Percentiles rank a stretch among this genome's conserved stretches.
Conservation (phyloP, 1,140 invertebrate genomes). For the Drosophila lacteicornis region DNA sequence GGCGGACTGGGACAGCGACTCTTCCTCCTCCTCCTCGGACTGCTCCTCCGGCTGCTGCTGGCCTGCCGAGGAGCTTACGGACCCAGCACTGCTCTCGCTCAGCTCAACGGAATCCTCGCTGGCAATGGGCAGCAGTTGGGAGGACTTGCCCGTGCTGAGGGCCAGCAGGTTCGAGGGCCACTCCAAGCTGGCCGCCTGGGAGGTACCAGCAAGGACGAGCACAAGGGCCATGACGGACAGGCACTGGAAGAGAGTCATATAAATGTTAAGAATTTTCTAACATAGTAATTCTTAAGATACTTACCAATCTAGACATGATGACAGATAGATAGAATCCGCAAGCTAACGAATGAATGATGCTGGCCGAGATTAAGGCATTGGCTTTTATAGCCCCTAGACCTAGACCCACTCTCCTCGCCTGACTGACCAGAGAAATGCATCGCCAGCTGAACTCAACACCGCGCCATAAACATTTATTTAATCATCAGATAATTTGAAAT, state of each 20-base stretch:
- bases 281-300: background rate
- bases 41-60: slow-evolving; percentile 22
- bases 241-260: slow-evolving; percentile 13
- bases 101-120: slow-evolving; percentile 60
- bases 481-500: slow-evolving; percentile 56
- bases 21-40: slow-evolving; percentile 29
- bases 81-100: slow-evolving; percentile 29
- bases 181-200: slow-evolving; percentile 46
- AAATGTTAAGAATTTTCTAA: no score
- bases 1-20: slow-evolving; percentile 9
- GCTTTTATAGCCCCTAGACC: slow-evolving; percentile 56
- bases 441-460: slow-evolving; percentile 24
- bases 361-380: background rate
- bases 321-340: slow-evolving; percentile 1
- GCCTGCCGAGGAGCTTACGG: slow-evolving; percentile 4
- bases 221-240: slow-evolving; percentile 47
- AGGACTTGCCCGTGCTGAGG: slow-evolving; percentile 58
- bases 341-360: slow-evolving; percentile 59
- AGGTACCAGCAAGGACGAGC: slow-evolving; percentile 23
- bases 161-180: slow-evolving; percentile 69
- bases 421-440: slow-evolving; percentile 48
- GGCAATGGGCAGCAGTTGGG: slow-evolving; percentile 45
- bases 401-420: slow-evolving; percentile 20
- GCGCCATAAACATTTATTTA: slow-evolving; percentile 58
- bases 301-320: slow-evolving; percentile 68